A percentile compares a stretch with the other conserved stretches of the same genome.
phyloP scores from a whole-genome alignment of 2,797 vertebrate species.

The Acipenser ruthenus region DNA sequence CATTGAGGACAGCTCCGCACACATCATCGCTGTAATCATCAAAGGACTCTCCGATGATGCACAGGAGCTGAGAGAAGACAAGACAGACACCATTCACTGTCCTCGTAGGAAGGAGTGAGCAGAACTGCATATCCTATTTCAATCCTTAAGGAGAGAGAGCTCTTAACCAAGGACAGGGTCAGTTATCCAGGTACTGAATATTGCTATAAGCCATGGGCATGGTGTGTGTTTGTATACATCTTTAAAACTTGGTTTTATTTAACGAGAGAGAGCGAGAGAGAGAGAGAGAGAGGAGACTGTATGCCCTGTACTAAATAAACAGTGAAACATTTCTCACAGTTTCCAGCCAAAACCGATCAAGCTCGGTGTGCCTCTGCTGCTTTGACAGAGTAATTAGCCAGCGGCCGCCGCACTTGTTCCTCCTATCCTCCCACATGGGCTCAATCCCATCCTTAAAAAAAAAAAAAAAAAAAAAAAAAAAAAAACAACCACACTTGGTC shows the following conservation, averaged over 20 bases:
- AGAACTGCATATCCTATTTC: not conserved
- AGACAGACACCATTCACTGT: no score
- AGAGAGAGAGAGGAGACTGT: no score
- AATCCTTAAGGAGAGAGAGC: not conserved
- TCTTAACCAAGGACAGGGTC: not conserved
- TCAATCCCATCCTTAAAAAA: conserved; percentile 65
- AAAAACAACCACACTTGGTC: not conserved
- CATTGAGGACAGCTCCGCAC: conserved; percentile 72
- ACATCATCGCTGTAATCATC: conserved; percentile 57
- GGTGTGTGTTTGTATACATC: no score
- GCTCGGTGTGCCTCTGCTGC: conserved; percentile 64
- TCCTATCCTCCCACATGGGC: conserved; percentile 78
- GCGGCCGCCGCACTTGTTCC: conserved; percentile 70
- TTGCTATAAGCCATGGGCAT: no score
- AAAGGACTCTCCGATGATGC: conserved; percentile 73
- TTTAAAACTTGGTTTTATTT: no score
- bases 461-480: not conserved
- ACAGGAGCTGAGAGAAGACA: conserved; percentile 54
- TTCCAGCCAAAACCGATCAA: conserved; percentile 73
- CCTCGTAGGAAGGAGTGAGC: not conserved
- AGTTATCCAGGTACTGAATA: no score
- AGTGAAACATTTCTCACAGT: conserved; percentile 49
- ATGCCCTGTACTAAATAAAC: not conserved
- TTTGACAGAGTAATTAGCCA: conserved; percentile 75
- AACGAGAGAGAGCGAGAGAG: no score